These are phyloP conservation scores for Drosophila kikkawai DNA, from an alignment of 1,140 invertebrate species.

Conservation along the genomic window DNA sequence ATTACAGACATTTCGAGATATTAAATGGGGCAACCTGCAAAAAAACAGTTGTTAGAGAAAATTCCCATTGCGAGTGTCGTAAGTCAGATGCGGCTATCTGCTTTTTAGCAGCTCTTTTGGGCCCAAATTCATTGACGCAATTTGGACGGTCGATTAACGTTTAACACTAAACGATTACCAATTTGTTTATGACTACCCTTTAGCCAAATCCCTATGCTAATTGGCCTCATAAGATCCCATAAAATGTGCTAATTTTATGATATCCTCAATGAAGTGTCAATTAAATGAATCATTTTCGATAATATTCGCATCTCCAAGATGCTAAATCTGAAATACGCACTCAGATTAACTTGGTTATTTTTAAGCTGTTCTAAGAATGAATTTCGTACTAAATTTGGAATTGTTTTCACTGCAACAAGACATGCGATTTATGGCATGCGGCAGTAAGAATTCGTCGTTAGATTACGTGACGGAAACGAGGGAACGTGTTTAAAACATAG, in stretches of 20 bases:
- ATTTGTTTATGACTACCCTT: conserved; percentile 32
- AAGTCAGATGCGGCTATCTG: conserved; percentile 1
- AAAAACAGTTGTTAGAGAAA: conserved; percentile 2
- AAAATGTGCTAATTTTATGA: conserved; percentile 44
- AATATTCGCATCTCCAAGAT: neutral
- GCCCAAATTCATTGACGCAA: conserved; percentile 33
- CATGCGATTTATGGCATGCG: conserved; percentile 16
- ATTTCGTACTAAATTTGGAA: neutral
- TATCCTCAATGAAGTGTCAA: conserved; percentile 36
- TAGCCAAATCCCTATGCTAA: conserved; percentile 38
- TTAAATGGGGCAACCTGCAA: neutral
- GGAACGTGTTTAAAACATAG: conserved; percentile 23
- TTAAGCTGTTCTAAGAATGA: neutral
- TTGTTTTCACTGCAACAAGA: conserved; percentile 4
- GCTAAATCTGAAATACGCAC: neutral
- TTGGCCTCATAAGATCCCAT: conserved; percentile 26
- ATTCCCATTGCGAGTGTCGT: conserved; percentile 11
- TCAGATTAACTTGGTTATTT: neutral
- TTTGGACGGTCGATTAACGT: conserved; percentile 43
- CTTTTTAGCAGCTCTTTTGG: conserved; percentile 26
- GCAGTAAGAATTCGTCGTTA: conserved; percentile 22
- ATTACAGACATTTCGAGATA: neutral
- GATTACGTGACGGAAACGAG: conserved; percentile 39
- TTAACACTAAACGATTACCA: conserved; percentile 41
- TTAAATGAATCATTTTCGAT: conserved; percentile 30